phyloP scores from a whole-genome alignment of 2,888 invertebrate species.

The Onthophagus sagittarius region DNA sequence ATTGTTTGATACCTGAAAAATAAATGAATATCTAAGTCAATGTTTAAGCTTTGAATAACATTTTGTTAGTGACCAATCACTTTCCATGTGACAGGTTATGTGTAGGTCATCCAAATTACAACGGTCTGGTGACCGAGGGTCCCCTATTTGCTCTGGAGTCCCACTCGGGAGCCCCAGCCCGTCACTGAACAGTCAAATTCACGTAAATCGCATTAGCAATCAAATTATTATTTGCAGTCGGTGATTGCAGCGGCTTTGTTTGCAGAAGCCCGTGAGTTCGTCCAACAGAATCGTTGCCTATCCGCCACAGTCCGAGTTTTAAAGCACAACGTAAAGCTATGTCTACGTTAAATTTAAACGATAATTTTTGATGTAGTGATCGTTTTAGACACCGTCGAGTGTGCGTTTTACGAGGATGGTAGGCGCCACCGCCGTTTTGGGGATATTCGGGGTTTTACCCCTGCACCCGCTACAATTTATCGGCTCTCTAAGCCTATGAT shows the following conservation, averaged over 20 bases:
- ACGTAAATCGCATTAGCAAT: constrained; percentile 50
- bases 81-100: background rate
- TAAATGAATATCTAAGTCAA: too few species aligned
- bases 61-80: background rate
- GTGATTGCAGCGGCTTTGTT: constrained; percentile 41
- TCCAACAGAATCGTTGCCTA: background rate
- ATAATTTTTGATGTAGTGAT: background rate
- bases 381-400: background rate
- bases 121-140: constrained; percentile 37
- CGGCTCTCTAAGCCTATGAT: constrained; percentile 46
- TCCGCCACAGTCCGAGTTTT: background rate
- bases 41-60: background rate
- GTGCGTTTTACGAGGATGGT: background rate
- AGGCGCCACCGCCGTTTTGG: background rate
- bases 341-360: background rate
- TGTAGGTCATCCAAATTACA: constrained; percentile 45
- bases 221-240: constrained; percentile 48
- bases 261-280: constrained; percentile 15
- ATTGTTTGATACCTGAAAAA: too few species aligned
- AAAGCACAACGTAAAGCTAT: background rate
- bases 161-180: constrained; percentile 26
- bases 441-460: constrained; percentile 28
- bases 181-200: constrained; percentile 47
- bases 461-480: constrained; percentile 41
- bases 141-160: constrained; percentile 34